These are phyloP conservation scores for Sander vitreus DNA, from an alignment of 2,113 vertebrate genomes.

Conservation along the genomic window DNA sequence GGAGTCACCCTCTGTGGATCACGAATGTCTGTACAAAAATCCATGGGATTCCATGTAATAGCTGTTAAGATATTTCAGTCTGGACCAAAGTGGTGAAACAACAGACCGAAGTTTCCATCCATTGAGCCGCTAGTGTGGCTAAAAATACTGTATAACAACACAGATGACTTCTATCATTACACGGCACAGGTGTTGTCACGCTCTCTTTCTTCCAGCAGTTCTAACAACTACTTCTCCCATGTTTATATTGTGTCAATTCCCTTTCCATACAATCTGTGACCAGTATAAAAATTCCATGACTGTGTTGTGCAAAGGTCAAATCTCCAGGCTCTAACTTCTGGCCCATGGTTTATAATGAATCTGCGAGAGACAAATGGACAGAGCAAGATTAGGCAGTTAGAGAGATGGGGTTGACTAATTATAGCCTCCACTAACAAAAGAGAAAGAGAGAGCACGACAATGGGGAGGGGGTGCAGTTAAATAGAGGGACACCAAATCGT, in stretches of 20 bases:
- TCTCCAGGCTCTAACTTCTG: slow-evolving; percentile 5
- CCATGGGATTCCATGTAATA: background rate
- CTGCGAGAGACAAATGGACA: slow-evolving; percentile 54
- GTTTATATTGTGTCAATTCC: background rate
- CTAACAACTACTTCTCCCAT: background rate
- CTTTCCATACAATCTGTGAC: background rate
- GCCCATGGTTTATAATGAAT: slow-evolving; percentile 32
- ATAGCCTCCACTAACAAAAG: slow-evolving; percentile 79
- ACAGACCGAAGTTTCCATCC: background rate
- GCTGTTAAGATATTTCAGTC: background rate
- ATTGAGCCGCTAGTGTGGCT: background rate
- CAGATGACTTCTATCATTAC: background rate
- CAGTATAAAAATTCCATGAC: background rate
- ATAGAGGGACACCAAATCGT: slow-evolving; percentile 65
- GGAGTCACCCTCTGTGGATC: background rate
- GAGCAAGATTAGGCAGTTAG: slow-evolving; percentile 42
- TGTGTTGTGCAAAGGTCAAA: slow-evolving; percentile 3
- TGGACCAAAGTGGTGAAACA: background rate
- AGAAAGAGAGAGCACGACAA: slow-evolving; percentile 63
- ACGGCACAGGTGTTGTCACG: background rate
- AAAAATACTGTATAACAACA: slow-evolving; percentile 9
- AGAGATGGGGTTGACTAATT: slow-evolving; percentile 74
- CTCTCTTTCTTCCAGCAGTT: slow-evolving; percentile 4
- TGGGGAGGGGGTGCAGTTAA: slow-evolving; percentile 72
- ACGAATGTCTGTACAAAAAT: background rate